Base-by-base conservation (phyloP, 2,888 invertebrate genomes). In the Agonopterix arenella region DNA sequence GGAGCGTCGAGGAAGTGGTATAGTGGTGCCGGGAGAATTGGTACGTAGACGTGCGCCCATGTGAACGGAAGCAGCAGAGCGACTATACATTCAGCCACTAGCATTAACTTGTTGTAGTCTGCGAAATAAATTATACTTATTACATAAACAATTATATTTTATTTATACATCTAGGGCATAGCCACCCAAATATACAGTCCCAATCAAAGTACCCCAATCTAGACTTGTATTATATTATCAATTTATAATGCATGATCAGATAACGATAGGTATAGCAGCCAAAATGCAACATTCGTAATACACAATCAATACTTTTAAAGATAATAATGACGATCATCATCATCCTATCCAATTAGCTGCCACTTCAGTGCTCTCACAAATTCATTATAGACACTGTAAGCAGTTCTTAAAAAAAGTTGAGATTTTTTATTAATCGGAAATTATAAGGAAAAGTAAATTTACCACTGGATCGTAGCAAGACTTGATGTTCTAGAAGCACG, bases 31-130 rank as follows among this genome's bases (percentile, higher is more conserved):
- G 99, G 99, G 65, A 99, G 90, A 70, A 99, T 98, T 36, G 99
- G 99, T 53, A 99, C 99, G 83, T 99, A 99, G 2, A 99, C 98
- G 80, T 99, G 98, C 48, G 98, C 98, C 99, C 99, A 99, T 28
- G 93, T 91, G 77, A 99, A 99, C 1, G 99, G 99, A 70, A 98
- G 95, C 41, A 98, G 88, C 18, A 99, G 89, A 0, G 96, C 92
- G 2, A 95, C 95, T 62, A 98, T 92, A 66, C 97, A 95, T 84
- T 99, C 99, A 4, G 98, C 96, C 11, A 99, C 97, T 57, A 98
- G 90, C 98, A 99, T 99, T 64, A 99, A 86, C 73, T 95, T 95
- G 85, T 98, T 96, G 84, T 96, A 96, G 90, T 98, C 98, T 94
- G 90, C 49, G 89, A 78, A n/a, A 40, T 38, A 38, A 52, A 52